Evolutionary conservation across 2,888 invertebrate genomes (phyloP).

Genomic region (Acrobasis repandana): DNA sequence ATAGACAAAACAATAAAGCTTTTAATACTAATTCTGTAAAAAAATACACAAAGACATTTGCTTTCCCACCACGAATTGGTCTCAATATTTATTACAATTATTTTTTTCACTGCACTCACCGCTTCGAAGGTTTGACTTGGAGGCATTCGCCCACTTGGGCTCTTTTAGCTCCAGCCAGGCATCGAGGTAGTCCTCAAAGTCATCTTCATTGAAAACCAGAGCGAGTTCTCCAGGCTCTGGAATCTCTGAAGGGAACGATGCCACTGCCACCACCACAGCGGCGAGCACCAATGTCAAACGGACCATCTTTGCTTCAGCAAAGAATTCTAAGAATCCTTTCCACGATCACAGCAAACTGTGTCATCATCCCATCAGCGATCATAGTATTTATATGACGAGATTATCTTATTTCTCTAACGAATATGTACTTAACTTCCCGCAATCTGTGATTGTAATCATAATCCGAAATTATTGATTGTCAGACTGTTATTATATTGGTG

Average conservation of each 20-base stretch:
- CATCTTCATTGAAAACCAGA: conserved; percentile 64
- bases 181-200: conserved; percentile 75
- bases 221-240: conserved; percentile 66
- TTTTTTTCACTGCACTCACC: conserved; percentile 44
- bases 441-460: conserved; percentile 18
- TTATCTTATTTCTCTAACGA: conserved; percentile 9
- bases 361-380: conserved; percentile 14
- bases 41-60: too few species aligned
- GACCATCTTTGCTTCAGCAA: conserved; percentile 10
- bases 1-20: too few species aligned
- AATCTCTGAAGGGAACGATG: conserved; percentile 42
- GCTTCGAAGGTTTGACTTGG: conserved; percentile 41
- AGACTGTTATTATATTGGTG: not conserved
- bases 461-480: conserved; percentile 9
- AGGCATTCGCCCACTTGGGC: conserved; percentile 45
- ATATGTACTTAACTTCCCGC: not conserved
- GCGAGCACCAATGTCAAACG: conserved; percentile 40
- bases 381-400: conserved; percentile 18
- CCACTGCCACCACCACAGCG: conserved; percentile 40
- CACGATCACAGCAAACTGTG: conserved; percentile 10
- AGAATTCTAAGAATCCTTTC: not conserved
- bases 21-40: too few species aligned
- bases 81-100: too few species aligned
- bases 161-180: conserved; percentile 62
- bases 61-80: too few species aligned